Evolutionary conservation across 1,140 invertebrate species (phyloP).

Genomic region (Dendrolimus kikuchii): DNA sequence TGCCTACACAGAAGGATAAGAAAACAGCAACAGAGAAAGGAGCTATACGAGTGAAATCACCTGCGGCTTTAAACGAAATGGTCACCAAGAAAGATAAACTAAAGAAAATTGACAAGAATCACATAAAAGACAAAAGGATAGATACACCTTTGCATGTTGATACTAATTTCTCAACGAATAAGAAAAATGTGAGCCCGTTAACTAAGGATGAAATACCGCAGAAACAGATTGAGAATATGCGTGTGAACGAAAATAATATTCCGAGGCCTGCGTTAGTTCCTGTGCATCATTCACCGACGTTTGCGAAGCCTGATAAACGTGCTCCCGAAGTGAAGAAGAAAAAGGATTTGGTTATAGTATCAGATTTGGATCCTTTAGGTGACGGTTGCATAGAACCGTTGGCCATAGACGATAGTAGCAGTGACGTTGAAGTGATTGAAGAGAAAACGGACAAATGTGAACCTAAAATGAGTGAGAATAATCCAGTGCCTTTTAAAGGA

Average conservation of each 20-base stretch:
- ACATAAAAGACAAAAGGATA: constrained; percentile 30
- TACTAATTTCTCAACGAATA: constrained; percentile 30
- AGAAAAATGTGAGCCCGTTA: constrained; percentile 24
- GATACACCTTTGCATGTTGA: constrained; percentile 45
- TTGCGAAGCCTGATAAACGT: constrained; percentile 56
- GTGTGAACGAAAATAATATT: constrained; percentile 49
- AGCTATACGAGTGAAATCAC: constrained; percentile 52
- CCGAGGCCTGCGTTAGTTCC: constrained; percentile 45
- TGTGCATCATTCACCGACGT: constrained; percentile 53
- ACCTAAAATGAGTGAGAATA: constrained; percentile 29
- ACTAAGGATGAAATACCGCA: constrained; percentile 37
- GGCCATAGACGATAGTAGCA: constrained; percentile 56
- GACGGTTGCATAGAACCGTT: constrained; percentile 35
- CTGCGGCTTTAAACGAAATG: constrained; percentile 54
- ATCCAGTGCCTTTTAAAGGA: constrained; percentile 60
- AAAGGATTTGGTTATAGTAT: constrained; percentile 52
- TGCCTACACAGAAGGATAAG: constrained; percentile 16
- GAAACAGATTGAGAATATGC: constrained; percentile 51
- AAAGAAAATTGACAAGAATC: constrained; percentile 28
- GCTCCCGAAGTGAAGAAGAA: constrained; percentile 56
- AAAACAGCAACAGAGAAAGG: constrained; percentile 23
- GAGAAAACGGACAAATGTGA: constrained; percentile 45
- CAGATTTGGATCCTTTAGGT: constrained; percentile 47
- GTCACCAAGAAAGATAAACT: constrained; percentile 45
- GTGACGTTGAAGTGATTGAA: constrained; percentile 57